These are phyloP conservation scores for Lasioglossum marginatum DNA, from an alignment of 2,888 invertebrate species.

Conservation along the genomic window DNA sequence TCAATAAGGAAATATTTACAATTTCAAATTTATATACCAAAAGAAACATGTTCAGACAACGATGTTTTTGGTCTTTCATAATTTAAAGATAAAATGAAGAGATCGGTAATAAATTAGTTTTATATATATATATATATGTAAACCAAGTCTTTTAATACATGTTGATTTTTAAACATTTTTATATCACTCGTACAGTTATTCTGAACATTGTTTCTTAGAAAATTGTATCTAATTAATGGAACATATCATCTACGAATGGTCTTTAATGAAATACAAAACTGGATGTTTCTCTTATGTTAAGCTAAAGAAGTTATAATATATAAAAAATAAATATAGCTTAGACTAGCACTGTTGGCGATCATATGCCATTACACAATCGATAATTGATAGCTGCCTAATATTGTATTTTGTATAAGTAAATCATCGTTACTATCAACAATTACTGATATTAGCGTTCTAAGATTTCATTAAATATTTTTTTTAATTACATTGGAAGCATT, in stretches of 20 bases:
- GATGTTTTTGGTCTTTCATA: constrained; percentile 29
- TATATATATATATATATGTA: not conserved
- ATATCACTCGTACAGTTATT: constrained; percentile 40
- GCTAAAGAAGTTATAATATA: constrained; percentile 76
- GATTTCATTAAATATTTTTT: constrained; percentile 65
- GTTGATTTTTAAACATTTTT: constrained; percentile 16
- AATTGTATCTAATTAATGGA: constrained; percentile 55
- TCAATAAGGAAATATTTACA: constrained; percentile 61
- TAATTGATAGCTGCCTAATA: constrained; percentile 80
- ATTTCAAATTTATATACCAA: constrained; percentile 39
- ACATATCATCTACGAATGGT: constrained; percentile 56
- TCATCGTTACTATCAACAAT: constrained; percentile 77
- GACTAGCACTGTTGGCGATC: constrained; percentile 82
- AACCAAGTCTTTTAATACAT: constrained; percentile 6
- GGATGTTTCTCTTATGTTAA: constrained; percentile 67
- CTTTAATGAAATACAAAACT: constrained; percentile 69
- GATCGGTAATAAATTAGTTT: not conserved
- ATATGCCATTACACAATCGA: constrained; percentile 77
- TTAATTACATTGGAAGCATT: constrained; percentile 80
- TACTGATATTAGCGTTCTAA: constrained; percentile 74
- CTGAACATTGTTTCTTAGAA: constrained; percentile 58
- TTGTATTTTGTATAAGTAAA: constrained; percentile 76
- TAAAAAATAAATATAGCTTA: constrained; percentile 83
- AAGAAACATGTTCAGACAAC: constrained; percentile 60
- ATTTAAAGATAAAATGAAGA: constrained; percentile 3